A percentile compares a stretch with the other conserved stretches of the same genome.
Conservation (phyloP, 2,888 invertebrate genomes). For the Hanleya hanleyi region DNA sequence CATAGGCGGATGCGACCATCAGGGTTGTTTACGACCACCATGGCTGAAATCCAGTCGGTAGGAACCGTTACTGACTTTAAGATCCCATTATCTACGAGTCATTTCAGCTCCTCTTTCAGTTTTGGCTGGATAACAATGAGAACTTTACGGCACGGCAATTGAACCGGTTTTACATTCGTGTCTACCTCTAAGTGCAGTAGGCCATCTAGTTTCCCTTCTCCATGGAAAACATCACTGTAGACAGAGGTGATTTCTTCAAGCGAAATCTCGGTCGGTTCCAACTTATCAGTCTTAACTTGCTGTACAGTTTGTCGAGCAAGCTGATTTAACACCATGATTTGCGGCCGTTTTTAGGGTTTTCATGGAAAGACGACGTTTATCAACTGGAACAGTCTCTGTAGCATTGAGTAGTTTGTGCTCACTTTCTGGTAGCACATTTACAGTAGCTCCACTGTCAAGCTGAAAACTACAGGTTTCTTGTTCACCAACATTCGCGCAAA, state of each 20-base stretch:
- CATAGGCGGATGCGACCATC: conserved; percentile 26
- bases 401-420: conserved; percentile 27
- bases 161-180: conserved; percentile 22
- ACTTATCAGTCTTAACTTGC: too few species aligned
- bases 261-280: too few species aligned
- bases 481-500: conserved; percentile 15
- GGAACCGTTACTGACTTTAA: conserved; percentile 21
- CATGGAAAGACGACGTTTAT: conserved; percentile 13
- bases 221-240: conserved; percentile 24
- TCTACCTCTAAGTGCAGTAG: conserved; percentile 28
- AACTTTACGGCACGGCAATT: conserved; percentile 25
- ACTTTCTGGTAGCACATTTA: conserved; percentile 23
- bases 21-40: conserved; percentile 27
- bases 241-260: not conserved
- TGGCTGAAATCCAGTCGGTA: conserved; percentile 40
- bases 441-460: conserved; percentile 23
- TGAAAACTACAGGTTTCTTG: conserved; percentile 19
- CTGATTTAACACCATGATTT: conserved; percentile 24
- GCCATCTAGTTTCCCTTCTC: conserved; percentile 31
- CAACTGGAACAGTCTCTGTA: conserved; percentile 25
- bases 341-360: conserved; percentile 18
- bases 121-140: conserved; percentile 21
- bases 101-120: conserved; percentile 25
- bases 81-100: not conserved
- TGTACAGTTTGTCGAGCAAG: conserved; percentile 12